These are phyloP conservation scores for Equus quagga DNA, from an alignment of 2,113 vertebrate genomes.

Conservation along the genomic window DNA sequence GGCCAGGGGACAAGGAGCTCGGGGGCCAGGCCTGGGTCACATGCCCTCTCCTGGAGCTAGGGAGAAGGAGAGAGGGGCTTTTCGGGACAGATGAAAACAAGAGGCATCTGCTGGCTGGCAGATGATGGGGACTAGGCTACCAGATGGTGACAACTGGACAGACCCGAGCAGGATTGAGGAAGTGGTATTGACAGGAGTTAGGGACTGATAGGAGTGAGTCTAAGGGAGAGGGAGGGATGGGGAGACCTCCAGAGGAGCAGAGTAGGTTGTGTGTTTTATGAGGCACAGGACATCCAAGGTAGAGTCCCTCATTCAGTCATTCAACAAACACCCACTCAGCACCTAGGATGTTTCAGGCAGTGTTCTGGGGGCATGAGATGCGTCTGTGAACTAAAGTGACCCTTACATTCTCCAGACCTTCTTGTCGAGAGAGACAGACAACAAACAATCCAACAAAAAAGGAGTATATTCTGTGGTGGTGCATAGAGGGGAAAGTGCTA, in stretches of 20 bases:
- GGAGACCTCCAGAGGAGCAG: neutral
- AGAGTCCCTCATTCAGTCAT: neutral
- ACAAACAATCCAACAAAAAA: fast-evolving
- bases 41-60: neutral
- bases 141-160: neutral
- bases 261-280: neutral
- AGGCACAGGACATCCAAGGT: fast-evolving
- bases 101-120: neutral
- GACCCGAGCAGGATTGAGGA: neutral
- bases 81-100: neutral
- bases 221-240: neutral
- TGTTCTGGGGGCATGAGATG: neutral
- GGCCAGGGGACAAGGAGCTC: neutral
- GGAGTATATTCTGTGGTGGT: neutral
- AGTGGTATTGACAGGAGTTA: neutral
- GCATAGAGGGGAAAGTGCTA: neutral
- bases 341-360: neutral
- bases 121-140: fast-evolving
- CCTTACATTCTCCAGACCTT: neutral
- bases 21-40: neutral
- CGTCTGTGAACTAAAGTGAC: neutral
- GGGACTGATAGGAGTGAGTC: neutral
- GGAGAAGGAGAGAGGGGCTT: neutral
- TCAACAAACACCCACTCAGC: neutral
- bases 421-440: neutral